These are phyloP conservation scores for Lepidostoma basale DNA, from an alignment of 1,140 invertebrate genomes.

Conservation along the genomic window DNA sequence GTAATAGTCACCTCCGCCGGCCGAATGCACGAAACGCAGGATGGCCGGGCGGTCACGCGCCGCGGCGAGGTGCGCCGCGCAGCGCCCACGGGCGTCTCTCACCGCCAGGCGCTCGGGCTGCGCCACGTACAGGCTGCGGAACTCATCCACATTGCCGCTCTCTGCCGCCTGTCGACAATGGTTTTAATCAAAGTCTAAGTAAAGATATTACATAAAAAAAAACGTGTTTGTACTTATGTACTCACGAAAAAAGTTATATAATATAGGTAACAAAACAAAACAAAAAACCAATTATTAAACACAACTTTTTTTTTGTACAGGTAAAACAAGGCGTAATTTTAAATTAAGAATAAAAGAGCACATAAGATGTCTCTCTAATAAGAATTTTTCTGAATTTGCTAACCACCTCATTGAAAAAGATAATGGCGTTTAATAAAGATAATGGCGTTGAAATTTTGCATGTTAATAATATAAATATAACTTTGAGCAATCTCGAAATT, in stretches of 20 bases:
- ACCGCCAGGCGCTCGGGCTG: conserved; percentile 72
- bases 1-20: conserved; percentile 71
- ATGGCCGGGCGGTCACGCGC: conserved; percentile 76
- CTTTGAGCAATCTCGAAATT: no score
- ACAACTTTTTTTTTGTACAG: no score
- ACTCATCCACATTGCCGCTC: conserved; percentile 80
- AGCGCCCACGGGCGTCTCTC: conserved; percentile 73
- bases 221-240: no score
- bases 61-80: conserved; percentile 79
- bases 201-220: no score
- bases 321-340: no score
- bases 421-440: no score
- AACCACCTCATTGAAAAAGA: no score
- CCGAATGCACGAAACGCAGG: conserved; percentile 73
- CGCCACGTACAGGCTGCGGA: conserved; percentile 71
- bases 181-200: not conserved
- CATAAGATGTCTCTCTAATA: no score
- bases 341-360: no score
- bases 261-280: not conserved
- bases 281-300: not conserved
- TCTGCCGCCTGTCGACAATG: conserved; percentile 73
- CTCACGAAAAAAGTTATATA: not conserved
- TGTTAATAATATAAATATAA: no score
- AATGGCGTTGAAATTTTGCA: no score
- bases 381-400: no score